A percentile compares a stretch with the other conserved stretches of the same genome.
These are phyloP conservation scores for Yponomeuta sedellus DNA, from an alignment of 2,888 invertebrate species.

Conservation along the genomic window DNA sequence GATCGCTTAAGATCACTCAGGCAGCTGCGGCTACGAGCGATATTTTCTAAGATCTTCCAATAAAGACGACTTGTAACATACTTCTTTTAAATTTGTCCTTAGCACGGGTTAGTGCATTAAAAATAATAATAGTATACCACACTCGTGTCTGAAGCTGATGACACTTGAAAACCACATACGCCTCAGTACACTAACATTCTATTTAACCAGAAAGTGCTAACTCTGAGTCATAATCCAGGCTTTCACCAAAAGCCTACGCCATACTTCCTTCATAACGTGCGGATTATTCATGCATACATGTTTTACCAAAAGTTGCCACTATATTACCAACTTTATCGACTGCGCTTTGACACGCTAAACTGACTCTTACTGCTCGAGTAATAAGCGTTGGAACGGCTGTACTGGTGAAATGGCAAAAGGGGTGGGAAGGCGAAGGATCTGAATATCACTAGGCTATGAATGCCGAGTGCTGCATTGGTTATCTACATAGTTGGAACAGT, in stretches of 20 bases:
- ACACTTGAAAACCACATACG: too few species aligned
- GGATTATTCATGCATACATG: neutral
- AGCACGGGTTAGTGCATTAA: too few species aligned
- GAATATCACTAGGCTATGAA: slow-evolving; percentile 1
- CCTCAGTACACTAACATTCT: too few species aligned
- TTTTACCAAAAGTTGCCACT: neutral
- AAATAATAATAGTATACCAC: too few species aligned
- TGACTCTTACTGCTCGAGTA: neutral
- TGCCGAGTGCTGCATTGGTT: neutral
- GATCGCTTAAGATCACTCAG: too few species aligned
- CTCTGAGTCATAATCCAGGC: neutral
- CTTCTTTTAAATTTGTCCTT: too few species aligned
- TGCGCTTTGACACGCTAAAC: neutral
- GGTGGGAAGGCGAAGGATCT: neutral
- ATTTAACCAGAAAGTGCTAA: too few species aligned
- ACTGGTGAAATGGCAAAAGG: neutral
- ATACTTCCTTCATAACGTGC: neutral
- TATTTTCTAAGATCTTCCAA: too few species aligned
- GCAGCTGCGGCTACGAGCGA: too few species aligned
- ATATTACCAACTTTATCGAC: neutral
- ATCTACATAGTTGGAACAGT: neutral
- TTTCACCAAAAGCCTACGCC: neutral
- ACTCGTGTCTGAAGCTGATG: too few species aligned
- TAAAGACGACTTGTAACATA: too few species aligned
- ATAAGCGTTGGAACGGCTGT: neutral